phyloP scores from a whole-genome alignment of 2,113 vertebrate species.

The Pundamilia nyererei region DNA sequence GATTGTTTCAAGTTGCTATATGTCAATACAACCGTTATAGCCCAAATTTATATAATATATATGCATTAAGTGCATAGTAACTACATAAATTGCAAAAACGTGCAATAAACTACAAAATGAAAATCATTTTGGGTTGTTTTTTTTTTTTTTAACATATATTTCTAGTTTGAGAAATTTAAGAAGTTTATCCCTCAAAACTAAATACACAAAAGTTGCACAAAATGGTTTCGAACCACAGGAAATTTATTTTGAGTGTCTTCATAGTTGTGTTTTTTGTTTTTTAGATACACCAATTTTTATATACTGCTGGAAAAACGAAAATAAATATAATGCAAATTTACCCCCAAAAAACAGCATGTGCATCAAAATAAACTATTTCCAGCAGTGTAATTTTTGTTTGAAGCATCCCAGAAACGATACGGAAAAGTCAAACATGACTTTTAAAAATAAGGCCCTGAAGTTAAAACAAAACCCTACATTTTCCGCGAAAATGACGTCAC shows the following conservation, averaged over 20 bases:
- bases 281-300: neutral
- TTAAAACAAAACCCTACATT: neutral
- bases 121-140: neutral
- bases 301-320: neutral
- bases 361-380: neutral
- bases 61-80: neutral
- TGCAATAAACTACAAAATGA: neutral
- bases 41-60: neutral
- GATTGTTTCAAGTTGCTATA: neutral
- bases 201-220: neutral
- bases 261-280: rapidly evolving
- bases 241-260: neutral
- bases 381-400: neutral
- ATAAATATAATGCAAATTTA: neutral
- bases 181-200: neutral
- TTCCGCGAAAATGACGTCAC: neutral
- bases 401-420: neutral
- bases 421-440: neutral
- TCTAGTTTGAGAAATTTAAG: neutral
- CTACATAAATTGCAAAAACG: neutral
- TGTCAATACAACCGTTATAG: neutral
- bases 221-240: neutral
- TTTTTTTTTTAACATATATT: neutral
- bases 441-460: neutral
- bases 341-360: neutral